Evolutionary conservation across 2,888 invertebrate genomes (phyloP).

Genomic region (Malacosoma neustria): DNA sequence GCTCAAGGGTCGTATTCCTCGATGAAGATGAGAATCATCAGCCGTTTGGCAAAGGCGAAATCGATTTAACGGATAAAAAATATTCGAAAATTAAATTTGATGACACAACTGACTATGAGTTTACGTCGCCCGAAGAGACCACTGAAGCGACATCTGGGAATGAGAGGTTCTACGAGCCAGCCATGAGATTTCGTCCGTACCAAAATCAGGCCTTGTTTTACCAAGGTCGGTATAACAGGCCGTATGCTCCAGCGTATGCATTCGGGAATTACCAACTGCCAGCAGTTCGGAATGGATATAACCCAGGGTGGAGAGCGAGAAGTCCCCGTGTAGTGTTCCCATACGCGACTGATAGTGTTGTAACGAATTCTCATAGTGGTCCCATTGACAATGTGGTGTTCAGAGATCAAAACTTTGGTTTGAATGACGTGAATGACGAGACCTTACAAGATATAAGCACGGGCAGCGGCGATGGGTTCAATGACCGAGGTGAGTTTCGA

Average conservation of each 20-base stretch:
- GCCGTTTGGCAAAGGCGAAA: conserved; percentile 51
- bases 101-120: conserved; percentile 61
- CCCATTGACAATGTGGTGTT: conserved; percentile 65
- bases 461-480: conserved; percentile 65
- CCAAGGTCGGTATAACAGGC: conserved; percentile 46
- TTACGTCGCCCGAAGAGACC: conserved; percentile 46
- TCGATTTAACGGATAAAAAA: conserved; percentile 50
- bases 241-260: conserved; percentile 50
- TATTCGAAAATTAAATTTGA: conserved; percentile 63
- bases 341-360: conserved; percentile 48
- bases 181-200: conserved; percentile 35
- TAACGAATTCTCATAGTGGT: conserved; percentile 60
- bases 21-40: conserved; percentile 55
- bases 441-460: conserved; percentile 77
- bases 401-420: conserved; percentile 76
- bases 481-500: conserved; percentile 79
- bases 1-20: conserved; percentile 47
- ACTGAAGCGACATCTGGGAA: conserved; percentile 34
- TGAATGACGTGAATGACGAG: conserved; percentile 76
- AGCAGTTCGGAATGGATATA: conserved; percentile 43
- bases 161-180: conserved; percentile 53
- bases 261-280: conserved; percentile 47
- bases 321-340: conserved; percentile 67
- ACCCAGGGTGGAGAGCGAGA: conserved; percentile 61
- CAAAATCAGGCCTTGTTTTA: conserved; percentile 40